Conservation (phyloP, 2,113 vertebrate genomes). For the Nerophis lumbriciformis region DNA sequence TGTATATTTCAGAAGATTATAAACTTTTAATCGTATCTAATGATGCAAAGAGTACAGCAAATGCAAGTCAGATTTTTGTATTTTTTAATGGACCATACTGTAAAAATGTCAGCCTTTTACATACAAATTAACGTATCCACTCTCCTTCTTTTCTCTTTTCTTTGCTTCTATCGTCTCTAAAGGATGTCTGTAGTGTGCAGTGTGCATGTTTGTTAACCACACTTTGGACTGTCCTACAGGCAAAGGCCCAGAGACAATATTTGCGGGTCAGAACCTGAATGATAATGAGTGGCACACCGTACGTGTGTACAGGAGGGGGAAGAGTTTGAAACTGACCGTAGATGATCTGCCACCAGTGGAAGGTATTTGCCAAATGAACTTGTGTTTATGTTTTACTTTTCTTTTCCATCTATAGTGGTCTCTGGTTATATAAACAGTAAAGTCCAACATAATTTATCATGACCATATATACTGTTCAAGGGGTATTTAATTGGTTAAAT, state of each 20-base stretch:
- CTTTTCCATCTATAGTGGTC: neutral
- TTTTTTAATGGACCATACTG: conserved; percentile 41
- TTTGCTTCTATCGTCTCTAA: neutral
- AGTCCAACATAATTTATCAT: neutral
- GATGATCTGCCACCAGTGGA: conserved; percentile 83
- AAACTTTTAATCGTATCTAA: conserved; percentile 23
- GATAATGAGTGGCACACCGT: conserved; percentile 99
- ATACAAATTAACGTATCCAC: conserved; percentile 26
- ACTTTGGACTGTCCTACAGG: conserved; percentile 97
- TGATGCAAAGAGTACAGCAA: conserved; percentile 33
- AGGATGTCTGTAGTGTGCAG: conserved; percentile 21
- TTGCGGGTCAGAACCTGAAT: conserved; percentile 98
- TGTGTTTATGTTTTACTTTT: neutral
- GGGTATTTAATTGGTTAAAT: neutral
- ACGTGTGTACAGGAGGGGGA: conserved; percentile 94
- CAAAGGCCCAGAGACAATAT: conserved; percentile 98
- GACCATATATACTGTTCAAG: neutral
- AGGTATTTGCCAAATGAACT: conserved; percentile 55
- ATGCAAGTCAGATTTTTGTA: conserved; percentile 48
- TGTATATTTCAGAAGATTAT: neutral
- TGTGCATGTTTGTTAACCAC: conserved; percentile 75
- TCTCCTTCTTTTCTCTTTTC: conserved; percentile 29
- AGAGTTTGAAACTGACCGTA: conserved; percentile 93
- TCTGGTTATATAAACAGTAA: neutral
- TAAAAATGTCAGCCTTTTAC: conserved; percentile 45